These are phyloP conservation scores for Xyrichtys novacula DNA, from an alignment of 2,797 vertebrate genomes.

Conservation along the genomic window DNA sequence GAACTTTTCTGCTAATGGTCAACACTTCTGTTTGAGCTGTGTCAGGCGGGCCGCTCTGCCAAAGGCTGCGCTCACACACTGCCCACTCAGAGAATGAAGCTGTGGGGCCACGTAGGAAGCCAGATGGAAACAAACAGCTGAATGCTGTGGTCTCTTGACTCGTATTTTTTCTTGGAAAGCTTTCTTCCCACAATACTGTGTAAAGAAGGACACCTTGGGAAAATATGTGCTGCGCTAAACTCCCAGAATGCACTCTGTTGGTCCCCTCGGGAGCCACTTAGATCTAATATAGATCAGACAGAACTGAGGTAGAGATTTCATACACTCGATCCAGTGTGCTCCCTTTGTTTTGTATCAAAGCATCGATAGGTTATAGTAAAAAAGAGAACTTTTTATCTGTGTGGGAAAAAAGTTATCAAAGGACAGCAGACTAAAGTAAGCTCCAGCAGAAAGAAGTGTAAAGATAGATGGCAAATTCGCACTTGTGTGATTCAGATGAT, in stretches of 20 bases:
- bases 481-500: conserved; percentile 49
- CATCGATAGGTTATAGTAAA: background rate
- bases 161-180: conserved; percentile 10
- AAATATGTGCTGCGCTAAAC: conserved; percentile 30
- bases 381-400: background rate
- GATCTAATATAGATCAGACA: conserved; percentile 38
- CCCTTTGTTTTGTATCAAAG: conserved; percentile 1
- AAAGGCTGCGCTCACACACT: conserved; percentile 45
- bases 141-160: conserved; percentile 31
- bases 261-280: conserved; percentile 27
- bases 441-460: conserved; percentile 31
- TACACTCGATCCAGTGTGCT: conserved; percentile 1
- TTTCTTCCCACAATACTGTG: conserved; percentile 24
- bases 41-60: conserved; percentile 59
- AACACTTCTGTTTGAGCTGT: conserved; percentile 63
- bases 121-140: conserved; percentile 56
- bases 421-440: conserved; percentile 13
- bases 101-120: conserved; percentile 36
- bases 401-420: background rate
- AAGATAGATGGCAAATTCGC: conserved; percentile 51
- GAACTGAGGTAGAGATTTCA: conserved; percentile 17
- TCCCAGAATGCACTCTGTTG: conserved; percentile 52
- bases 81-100: conserved; percentile 48
- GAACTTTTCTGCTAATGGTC: conserved; percentile 71
- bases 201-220: conserved; percentile 57